A percentile compares a stretch with the other conserved stretches of the same genome.
Evolutionary conservation across 2,113 vertebrate genomes (phyloP).

Genomic region (Gymnorhina tibicen): DNA sequence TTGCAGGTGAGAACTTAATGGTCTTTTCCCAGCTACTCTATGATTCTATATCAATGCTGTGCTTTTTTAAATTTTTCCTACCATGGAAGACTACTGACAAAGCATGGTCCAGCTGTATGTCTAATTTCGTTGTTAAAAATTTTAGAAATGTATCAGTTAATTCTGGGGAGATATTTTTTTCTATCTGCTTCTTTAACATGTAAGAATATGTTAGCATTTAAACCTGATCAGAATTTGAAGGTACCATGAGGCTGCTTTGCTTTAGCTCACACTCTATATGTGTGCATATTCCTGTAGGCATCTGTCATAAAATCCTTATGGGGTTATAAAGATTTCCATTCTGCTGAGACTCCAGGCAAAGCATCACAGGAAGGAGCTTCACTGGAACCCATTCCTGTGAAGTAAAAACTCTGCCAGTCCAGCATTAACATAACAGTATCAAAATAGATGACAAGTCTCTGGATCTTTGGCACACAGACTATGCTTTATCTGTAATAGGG

Average conservation of each 20-base stretch:
- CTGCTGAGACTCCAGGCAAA: not conserved
- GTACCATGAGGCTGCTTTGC: not conserved
- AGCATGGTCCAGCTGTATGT: not conserved
- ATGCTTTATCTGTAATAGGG: not conserved
- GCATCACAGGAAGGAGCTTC: not conserved
- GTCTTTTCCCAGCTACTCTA: not conserved
- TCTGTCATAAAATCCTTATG: not conserved
- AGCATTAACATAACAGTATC: not conserved
- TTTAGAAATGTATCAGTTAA: not conserved
- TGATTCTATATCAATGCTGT: not conserved
- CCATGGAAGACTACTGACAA: not conserved
- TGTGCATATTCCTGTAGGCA: not conserved
- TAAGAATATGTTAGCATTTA: not conserved
- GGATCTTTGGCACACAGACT: not conserved
- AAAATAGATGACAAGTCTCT: not conserved
- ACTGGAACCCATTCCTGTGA: not conserved
- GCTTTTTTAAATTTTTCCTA: not conserved
- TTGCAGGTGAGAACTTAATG: not conserved
- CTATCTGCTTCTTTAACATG: not conserved
- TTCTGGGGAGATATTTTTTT: not conserved
- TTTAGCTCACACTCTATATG: not conserved
- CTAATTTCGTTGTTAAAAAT: not conserved
- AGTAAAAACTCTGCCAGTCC: conserved; percentile 1
- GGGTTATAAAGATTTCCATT: conserved; percentile 23
- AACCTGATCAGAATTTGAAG: not conserved